Base-by-base conservation (phyloP, 2,888 invertebrate genomes). In the Coelopa pilipes region DNA sequence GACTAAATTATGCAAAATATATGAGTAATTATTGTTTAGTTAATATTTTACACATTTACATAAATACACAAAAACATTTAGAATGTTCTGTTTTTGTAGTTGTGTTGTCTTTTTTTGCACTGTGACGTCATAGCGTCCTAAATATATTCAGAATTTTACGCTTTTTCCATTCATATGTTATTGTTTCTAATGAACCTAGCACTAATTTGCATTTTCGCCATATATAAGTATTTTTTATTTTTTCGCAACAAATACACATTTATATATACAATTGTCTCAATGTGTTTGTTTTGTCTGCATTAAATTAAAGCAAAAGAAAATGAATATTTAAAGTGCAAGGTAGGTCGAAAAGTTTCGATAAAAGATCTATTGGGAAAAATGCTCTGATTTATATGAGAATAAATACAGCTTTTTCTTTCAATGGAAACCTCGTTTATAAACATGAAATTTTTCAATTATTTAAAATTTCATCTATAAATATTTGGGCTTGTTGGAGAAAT, bases 61-160 rank as follows among this genome's bases (percentile, higher is more conserved):
- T 24, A 59, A 59, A 21, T 21, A 59, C 57, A 59, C 24, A 53
- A 10, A 68, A 53, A 19, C 21, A 21, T 68, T 60, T 17, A 47
- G 1, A 9, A 57, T 57, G 47, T 49, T 71, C 11, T 47, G 10
- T 45, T 21, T 34, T 71, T 62, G 49, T 50, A 62, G 46, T 71
- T 47, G 11, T 34, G 34, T 34, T 34, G 1, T 17, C 47, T 70
- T 62, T 60, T n/a, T 65, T 13, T 53, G 24, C 34, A 70, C 49
- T 70, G 62, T 34, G 68, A 66, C 24, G 49, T 45, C 62, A 45
- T 19, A 13, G 1, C 15, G 69, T 60, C 70, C 70, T 74, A 74
- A 70, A n/a, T 50, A 34, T 63, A 57, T 74, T 74, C 74, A 74
- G 74, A 74, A 74, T 74, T 70, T 50, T 74, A 74, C 74, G 74